Evolutionary conservation across 1,140 invertebrate species (phyloP).

Genomic region (Hycleus cichorii): DNA sequence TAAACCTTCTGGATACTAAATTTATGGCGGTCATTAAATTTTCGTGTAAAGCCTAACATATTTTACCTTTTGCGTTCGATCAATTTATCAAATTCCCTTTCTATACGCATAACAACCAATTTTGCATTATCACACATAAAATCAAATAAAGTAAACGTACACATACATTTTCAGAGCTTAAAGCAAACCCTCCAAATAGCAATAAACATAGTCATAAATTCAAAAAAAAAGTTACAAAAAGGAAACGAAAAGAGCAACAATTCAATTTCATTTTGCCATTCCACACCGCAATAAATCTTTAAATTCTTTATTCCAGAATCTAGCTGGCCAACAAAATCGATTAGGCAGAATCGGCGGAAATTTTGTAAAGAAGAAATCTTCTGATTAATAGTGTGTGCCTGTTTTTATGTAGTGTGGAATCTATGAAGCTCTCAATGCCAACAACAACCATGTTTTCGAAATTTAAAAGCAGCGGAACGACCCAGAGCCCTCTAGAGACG

Average conservation of each 20-base stretch:
- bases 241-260: too few species aligned
- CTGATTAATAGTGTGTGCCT: background rate
- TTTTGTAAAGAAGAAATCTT: too few species aligned
- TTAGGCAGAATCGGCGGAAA: too few species aligned
- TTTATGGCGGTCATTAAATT: background rate
- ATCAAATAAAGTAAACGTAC: background rate
- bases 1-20: background rate
- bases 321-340: too few species aligned
- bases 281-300: too few species aligned
- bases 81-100: constrained; percentile 2
- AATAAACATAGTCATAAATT: too few species aligned
- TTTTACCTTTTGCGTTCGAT: background rate
- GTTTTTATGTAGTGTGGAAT: constrained; percentile 9
- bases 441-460: constrained; percentile 48
- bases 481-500: constrained; percentile 55
- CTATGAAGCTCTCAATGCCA: constrained; percentile 27
- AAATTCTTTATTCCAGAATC: too few species aligned
- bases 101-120: background rate
- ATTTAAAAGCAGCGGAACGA: constrained; percentile 55
- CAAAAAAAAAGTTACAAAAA: too few species aligned
- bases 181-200: background rate
- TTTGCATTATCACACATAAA: constrained; percentile 1
- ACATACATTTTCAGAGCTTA: background rate
- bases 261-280: too few species aligned
- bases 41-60: background rate